Evolutionary conservation across 2,113 vertebrate species (phyloP), one percentile per base, ranked within the genome.

Genomic region (Sylvia atricapilla): DNA sequence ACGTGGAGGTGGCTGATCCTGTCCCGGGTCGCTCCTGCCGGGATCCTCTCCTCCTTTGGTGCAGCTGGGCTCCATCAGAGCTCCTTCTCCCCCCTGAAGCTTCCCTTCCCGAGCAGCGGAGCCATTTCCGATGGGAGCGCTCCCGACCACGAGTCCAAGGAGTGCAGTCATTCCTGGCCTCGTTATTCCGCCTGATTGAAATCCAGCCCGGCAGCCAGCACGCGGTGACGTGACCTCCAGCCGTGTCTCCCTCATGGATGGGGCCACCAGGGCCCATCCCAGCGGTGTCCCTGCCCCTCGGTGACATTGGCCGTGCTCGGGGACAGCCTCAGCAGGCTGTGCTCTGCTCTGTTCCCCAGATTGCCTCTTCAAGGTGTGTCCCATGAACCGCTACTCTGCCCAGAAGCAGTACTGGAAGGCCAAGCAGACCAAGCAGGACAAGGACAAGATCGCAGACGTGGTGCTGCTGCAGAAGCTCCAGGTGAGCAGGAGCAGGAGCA

Each of bases 321-420:
- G 87, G 74, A 77, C 47, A 6, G 8, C 55, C 73, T 94, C 76
- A 22, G 0, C 14, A 8, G 84, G 59, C 60, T 30, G 6, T 47
- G 83, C 50, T 43, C 24, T 64, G 60, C 44, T 92, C 64, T 89
- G 50, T 41, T 41, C 37, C 49, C 10, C 97, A 99, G 99, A 99
- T 66, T 99, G 99, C 94, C 99, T 99, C 73, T 99, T 99, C 92
- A 99, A 99, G 88, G 99, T 99, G 11, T 99, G 99, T 81, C 99
- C 99, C 55, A 99, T 99, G 99, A 99, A 99, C 94, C 99, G 99
- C 24, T 99, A 99, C 97, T 99, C 99, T 0, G 99, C 99, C 16
- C 99, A 99, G 98, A 99, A 99, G 93, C 99, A 99, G 96, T 99
- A 99, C 98, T 99, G 99, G 99, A 99, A 99, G 95, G 99, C 99